Base-by-base conservation (phyloP, 92 coral and sea anemone species). In the Epizoanthus illoricatus region DNA sequence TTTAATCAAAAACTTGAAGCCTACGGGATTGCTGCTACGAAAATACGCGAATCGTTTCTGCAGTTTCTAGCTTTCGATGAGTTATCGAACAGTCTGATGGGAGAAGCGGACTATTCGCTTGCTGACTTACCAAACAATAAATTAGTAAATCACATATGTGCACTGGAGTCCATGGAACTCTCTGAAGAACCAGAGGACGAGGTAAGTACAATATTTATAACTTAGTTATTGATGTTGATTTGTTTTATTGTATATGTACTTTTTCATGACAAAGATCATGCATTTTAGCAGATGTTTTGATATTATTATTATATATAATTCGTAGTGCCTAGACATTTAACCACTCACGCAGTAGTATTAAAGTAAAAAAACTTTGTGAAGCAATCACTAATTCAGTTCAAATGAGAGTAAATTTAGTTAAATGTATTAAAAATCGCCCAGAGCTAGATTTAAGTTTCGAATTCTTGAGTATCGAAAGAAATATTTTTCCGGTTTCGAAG, bases 1-100 rank as follows among this genome's bases (percentile, higher is more conserved):
- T 78, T 78, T 61, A 78, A 78, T 63, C 82, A 78, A 63, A 78
- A 78, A 40, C 82, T 78, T 2, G 82, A 62, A 63, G 82, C 82
- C 20, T 63, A 78, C 42, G 82, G 82, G 8, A 78, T 78, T 11
- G 82, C 69, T 63, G 69, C 70, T 4, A n/a, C 41, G 18, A 62
- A 3, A 36, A 62, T 78, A 42, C 82, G 43, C 40, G 61, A 78
- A 23, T 78, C 82, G 4, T 69, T 64, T 5, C 43, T 78, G 20
- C 58, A 61, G 71, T 78, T 78, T 78, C 60, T 9, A 64, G 82
- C 82, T 21, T 62, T 41, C 23, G 82, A 78, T 23, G 82, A 78
- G 40, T 40, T 43, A 57, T 78, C 71, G 8, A 63, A 61, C 33
- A 19, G 59, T 16, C 5, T 78, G 43, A 63, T 78, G 82, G 82